Base-by-base conservation (phyloP, 2,113 vertebrate genomes). In the Siniperca chuatsi region DNA sequence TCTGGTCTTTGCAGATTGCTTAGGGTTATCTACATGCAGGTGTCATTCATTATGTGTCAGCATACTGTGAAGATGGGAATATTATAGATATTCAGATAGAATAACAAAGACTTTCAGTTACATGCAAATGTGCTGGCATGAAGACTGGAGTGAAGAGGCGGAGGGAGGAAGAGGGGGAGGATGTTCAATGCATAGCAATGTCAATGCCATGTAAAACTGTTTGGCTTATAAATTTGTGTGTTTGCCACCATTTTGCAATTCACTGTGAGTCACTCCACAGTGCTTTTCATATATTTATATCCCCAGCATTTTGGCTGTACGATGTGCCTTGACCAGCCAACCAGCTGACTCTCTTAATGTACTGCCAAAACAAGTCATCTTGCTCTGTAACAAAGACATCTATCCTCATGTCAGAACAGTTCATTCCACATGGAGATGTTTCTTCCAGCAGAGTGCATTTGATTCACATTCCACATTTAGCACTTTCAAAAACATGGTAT, bases 101-200 rank as follows among this genome's bases (percentile, higher is more conserved):
- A 78, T 50, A 44, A 62, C 5, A 52, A 62, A n/a, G 10, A 69
- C 64, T 68, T 57, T 67, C 44, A 79, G 23, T 42, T 52, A 40
- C 18, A 73, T 69, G 42, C 52, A 54, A 12, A 42, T 69, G 76
- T 21, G 42, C 71, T 80, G 67, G 73, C 78, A 70, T 16, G 6
- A 62, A 69, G 54, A 88, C 37, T n/a, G 62, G 83, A 80, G 85
- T 67, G 69, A 89, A 35, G 54, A 87, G 73, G 72, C 75, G 33
- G 54, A 61, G 67, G 8, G 16, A 62, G 69, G 52, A 60, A 54
- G 77, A 76, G 69, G 52, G 78, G 52, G 78, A 61, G 78, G 81
- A 83, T 81, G 79, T 81, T 83, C 84, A 78, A 83, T 88, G 82
- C 79, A 88, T 83, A 74, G 75, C 82, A 70, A 89, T 87, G 71